Conservation (phyloP, 2,113 vertebrate genomes). For the Podocnemis expansa region DNA sequence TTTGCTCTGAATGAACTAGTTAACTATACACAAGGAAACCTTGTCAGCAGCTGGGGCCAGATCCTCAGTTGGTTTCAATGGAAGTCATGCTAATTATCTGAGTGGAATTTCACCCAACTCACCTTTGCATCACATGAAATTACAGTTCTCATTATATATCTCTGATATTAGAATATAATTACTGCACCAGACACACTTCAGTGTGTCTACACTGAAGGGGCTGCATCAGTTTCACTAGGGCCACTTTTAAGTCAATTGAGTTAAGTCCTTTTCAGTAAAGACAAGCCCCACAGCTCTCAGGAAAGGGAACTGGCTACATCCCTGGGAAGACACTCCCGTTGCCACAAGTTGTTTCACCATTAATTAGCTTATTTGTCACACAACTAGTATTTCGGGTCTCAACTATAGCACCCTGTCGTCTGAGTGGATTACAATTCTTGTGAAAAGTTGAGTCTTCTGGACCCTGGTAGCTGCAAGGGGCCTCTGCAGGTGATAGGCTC, state of each 20-base stretch:
- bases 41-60: background rate
- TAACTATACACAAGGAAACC: background rate
- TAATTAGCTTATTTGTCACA: background rate
- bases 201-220: background rate
- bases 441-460: background rate
- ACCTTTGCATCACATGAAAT: background rate
- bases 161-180: background rate
- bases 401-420: no score
- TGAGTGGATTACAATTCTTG: background rate
- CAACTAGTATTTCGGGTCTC: background rate
- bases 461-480: background rate
- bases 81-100: background rate
- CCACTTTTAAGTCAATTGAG: background rate
- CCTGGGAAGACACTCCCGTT: background rate
- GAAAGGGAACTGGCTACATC: background rate
- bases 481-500: background rate
- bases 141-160: background rate
- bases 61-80: background rate
- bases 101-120: background rate
- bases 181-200: background rate
- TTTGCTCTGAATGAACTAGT: conserved; percentile 15
- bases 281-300: background rate
- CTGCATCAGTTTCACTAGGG: background rate
- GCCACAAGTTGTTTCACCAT: background rate
- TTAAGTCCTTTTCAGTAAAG: background rate